Conservation (phyloP, 2,888 invertebrate species). For the Cacoxenus indagator region DNA sequence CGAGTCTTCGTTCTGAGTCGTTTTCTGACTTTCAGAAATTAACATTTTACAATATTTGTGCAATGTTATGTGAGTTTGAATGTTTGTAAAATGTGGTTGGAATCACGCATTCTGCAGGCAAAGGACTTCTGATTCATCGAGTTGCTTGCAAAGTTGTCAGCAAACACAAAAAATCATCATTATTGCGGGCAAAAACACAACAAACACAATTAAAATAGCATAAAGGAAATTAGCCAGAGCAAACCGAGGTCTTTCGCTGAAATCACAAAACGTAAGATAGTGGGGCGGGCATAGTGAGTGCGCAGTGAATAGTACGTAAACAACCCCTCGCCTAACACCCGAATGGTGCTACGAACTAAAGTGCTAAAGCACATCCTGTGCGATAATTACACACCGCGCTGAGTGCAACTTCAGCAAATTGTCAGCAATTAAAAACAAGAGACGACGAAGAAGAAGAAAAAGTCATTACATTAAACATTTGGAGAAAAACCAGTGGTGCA, state of each 20-base stretch:
- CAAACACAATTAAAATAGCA: constrained; percentile 62
- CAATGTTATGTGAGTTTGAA: too few species aligned
- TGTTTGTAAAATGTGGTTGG: too few species aligned
- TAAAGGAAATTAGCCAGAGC: constrained; percentile 61
- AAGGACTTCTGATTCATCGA: neutral
- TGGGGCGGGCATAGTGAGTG: constrained; percentile 36
- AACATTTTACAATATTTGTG: too few species aligned
- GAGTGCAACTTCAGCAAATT: constrained; percentile 62
- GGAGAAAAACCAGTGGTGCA: constrained; percentile 13
- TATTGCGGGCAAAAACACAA: constrained; percentile 16
- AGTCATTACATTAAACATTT: constrained; percentile 15
- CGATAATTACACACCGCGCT: constrained; percentile 55
- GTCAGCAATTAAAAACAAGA: constrained; percentile 51
- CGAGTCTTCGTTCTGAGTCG: neutral
- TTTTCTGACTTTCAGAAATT: neutral
- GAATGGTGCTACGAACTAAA: constrained; percentile 28
- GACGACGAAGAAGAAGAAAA: constrained; percentile 7
- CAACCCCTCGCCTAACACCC: neutral
- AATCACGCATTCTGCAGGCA: too few species aligned
- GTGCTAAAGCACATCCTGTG: constrained; percentile 58
- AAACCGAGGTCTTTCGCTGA: constrained; percentile 57
- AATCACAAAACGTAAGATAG: constrained; percentile 40
- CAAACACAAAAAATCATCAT: neutral
- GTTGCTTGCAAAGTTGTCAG: neutral
- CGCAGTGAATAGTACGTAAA: neutral